A percentile compares a stretch with the other conserved stretches of the same genome.
Conservation (phyloP, 1,140 invertebrate genomes). For the Galleria mellonella region DNA sequence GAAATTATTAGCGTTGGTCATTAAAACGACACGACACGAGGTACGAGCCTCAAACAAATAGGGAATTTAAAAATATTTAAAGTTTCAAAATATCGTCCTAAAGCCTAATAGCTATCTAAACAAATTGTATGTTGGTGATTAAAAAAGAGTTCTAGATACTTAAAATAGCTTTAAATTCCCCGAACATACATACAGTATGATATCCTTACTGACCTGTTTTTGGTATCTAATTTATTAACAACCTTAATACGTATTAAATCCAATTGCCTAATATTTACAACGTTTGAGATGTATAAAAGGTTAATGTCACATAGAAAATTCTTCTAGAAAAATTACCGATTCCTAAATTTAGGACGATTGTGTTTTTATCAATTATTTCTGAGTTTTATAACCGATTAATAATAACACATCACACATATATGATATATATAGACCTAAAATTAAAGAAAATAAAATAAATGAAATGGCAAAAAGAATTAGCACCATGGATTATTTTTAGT, state of each 20-base stretch:
- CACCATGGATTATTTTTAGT: no score
- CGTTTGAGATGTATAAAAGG: neutral
- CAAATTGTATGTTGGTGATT: no score
- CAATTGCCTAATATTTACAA: constrained; percentile 9
- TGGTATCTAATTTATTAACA: constrained; percentile 31
- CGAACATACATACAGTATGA: constrained; percentile 7
- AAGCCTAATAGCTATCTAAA: neutral
- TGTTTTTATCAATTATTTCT: no score
- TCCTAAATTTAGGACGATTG: neutral
- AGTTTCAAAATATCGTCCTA: neutral
- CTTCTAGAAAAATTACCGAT: neutral
- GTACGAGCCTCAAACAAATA: no score
- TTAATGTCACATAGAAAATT: constrained; percentile 3
- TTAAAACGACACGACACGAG: no score
- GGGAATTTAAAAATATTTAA: constrained; percentile 1
- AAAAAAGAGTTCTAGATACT: neutral
- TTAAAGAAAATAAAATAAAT: neutral
- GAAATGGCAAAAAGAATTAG: no score
- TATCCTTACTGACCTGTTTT: constrained; percentile 38
- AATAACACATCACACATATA: neutral
- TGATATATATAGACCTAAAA: neutral
- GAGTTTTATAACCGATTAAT: no score
- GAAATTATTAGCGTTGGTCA: no score
- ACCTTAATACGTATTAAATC: constrained; percentile 6
- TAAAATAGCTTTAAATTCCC: constrained; percentile 12